Base-by-base conservation (phyloP, 2,113 vertebrate genomes). In the Epinephelus cyanopodus region DNA sequence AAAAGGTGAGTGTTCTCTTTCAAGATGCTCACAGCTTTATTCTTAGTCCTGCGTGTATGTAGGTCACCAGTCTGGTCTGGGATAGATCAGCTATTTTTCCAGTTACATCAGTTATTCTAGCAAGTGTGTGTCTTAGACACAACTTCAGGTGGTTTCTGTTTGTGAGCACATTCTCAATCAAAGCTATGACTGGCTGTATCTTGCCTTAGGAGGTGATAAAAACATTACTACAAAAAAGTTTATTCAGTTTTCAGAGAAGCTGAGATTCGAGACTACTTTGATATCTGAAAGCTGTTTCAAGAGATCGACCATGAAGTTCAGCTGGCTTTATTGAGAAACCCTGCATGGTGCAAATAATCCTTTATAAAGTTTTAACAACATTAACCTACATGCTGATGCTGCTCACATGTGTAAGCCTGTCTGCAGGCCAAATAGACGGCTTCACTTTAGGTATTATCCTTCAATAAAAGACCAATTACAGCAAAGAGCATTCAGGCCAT, bases 41-140 rank as follows among this genome's bases (percentile, higher is more conserved):
- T 89, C 81, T 84, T 82, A 87, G 75, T 42, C 23, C 57, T 56
- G 17, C 25, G 8, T 25, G 56, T 56, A 82, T 74, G 78, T 72
- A 81, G 85, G 78, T 87, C 89, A 78, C 17, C 2, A 5, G 6
- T 10, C 54, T 64, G 6, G 57, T 76, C 45, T 73, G 45, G 54
- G 11, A 39, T 79, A 70, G 69, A 57, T 65, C 64, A n/a, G 21
- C 11, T 66, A 2, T 77, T 77, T 58, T 58, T 13, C 37, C 10
- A 19, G 18, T 6, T 9, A 17, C 21, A 48, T 5, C 3, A 4
- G 48, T 27, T 66, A 5, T n/a, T 47, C 11, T 13, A 15, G 21
- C 33, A 18, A 42, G 48, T 29, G 15, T 14, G 48, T 6, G 5
- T 37, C 37, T 42, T n/a, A n/a, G 42, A 21, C 11, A 9, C 37